Evolutionary conservation across 2,113 vertebrate genomes (phyloP).

Genomic region (Butastur rufipennis): DNA sequence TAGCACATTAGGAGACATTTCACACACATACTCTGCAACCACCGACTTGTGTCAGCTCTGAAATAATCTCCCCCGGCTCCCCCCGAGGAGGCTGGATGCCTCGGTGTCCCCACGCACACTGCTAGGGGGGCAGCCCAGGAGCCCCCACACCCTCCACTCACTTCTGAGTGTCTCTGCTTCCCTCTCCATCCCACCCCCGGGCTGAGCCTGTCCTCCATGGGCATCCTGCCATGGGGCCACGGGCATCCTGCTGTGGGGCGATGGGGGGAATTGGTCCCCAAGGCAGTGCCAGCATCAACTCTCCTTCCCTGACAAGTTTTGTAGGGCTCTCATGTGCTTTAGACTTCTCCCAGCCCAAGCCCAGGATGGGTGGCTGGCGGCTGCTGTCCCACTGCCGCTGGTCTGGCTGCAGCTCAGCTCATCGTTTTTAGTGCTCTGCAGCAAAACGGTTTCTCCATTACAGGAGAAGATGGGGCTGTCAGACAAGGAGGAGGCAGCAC

Average conservation of each 20-base stretch:
- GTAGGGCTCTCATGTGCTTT: fast-evolving
- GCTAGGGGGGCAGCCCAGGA: not conserved
- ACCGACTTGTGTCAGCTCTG: not conserved
- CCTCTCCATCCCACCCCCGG: not conserved
- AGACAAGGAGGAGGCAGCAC: not conserved
- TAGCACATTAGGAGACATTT: not conserved
- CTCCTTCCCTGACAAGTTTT: not conserved
- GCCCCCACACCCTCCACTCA: fast-evolving
- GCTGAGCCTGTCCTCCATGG: not conserved
- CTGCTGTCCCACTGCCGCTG: not conserved
- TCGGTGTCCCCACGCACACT: fast-evolving
- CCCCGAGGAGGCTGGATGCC: not conserved
- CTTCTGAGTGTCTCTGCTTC: not conserved
- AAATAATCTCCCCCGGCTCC: not conserved
- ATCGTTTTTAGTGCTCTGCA: not conserved
- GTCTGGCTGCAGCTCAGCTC: not conserved
- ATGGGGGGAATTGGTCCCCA: not conserved
- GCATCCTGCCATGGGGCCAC: not conserved
- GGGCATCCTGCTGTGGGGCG: not conserved
- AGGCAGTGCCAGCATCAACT: fast-evolving
- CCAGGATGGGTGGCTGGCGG: fast-evolving
- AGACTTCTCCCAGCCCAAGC: not conserved
- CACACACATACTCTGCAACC: not conserved
- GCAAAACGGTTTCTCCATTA: not conserved
- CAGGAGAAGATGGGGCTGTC: not conserved